Evolutionary conservation across 2,888 invertebrate genomes (phyloP).

Genomic region (Lycocerus yunnanus): DNA sequence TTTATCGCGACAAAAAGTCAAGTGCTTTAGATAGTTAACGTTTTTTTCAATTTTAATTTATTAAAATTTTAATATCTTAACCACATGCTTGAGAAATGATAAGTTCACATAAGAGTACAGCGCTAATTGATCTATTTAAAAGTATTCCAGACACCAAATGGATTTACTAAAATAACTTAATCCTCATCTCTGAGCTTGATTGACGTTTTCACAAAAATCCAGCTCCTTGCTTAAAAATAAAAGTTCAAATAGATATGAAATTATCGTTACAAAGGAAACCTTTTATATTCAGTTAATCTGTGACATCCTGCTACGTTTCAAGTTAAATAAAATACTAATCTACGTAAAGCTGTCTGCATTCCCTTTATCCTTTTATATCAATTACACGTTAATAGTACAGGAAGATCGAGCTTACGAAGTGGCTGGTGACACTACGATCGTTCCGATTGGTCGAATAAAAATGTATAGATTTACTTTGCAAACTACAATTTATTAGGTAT

Average conservation of each 20-base stretch:
- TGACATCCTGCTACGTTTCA: constrained; percentile 32
- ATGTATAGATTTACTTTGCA: no score
- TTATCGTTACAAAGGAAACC: constrained; percentile 34
- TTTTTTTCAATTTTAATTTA: constrained; percentile 3
- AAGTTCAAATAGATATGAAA: constrained; percentile 24
- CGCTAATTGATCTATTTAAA: background rate
- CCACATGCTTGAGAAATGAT: constrained; percentile 16
- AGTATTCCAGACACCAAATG: constrained; percentile 13
- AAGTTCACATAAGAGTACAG: constrained; percentile 1
- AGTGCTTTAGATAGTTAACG: background rate
- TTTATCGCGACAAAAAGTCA: constrained; percentile 20
- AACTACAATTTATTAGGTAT: no score
- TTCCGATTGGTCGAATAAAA: background rate
- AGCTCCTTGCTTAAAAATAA: constrained; percentile 7
- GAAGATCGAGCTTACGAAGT: background rate
- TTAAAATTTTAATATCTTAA: constrained; percentile 8
- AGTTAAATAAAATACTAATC: background rate
- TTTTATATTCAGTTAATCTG: constrained; percentile 31
- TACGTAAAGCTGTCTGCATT: background rate
- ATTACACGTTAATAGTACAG: background rate
- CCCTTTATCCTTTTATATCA: background rate
- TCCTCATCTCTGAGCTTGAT: constrained; percentile 18
- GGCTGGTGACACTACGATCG: background rate
- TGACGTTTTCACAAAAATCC: constrained; percentile 18
- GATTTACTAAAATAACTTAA: constrained; percentile 20